Evolutionary conservation across 2,797 vertebrate species (phyloP).

Genomic region (Enoplosus armatus): DNA sequence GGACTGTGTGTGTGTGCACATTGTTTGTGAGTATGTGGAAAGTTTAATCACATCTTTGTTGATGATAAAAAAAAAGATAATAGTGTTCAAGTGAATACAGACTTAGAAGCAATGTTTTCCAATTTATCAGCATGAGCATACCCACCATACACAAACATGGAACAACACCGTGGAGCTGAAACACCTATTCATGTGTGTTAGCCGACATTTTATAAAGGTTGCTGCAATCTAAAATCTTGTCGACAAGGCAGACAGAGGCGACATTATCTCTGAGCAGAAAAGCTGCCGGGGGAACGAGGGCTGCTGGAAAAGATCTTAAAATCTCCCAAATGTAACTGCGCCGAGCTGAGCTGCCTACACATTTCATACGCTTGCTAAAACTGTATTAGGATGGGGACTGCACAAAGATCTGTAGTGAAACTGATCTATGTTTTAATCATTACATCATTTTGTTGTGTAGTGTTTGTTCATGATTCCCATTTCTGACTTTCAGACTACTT

Average conservation of each 20-base stretch:
- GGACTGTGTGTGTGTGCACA: slow-evolving; percentile 10
- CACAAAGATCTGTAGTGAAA: not conserved
- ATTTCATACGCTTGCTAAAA: not conserved
- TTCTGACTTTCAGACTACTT: not conserved
- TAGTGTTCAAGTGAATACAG: slow-evolving; percentile 11
- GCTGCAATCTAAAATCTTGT: slow-evolving; percentile 57
- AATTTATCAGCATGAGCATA: slow-evolving; percentile 28
- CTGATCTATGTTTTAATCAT: not conserved
- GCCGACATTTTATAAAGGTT: slow-evolving; percentile 74
- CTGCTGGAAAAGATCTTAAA: slow-evolving; percentile 17
- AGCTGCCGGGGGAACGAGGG: slow-evolving; percentile 7
- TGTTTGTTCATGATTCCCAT: not conserved
- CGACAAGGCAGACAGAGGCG: slow-evolving; percentile 32
- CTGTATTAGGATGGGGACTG: not conserved
- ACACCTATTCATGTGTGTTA: slow-evolving; percentile 20
- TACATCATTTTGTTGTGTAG: not conserved
- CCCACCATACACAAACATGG: slow-evolving; percentile 22
- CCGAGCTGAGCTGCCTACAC: slow-evolving; percentile 28
- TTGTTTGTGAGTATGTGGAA: slow-evolving; percentile 3
- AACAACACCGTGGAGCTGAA: not conserved
- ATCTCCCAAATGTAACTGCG: slow-evolving; percentile 19
- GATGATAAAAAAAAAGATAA: slow-evolving; percentile 24
- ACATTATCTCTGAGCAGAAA: slow-evolving; percentile 26
- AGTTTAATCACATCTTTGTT: slow-evolving; percentile 42
- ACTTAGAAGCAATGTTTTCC: slow-evolving; percentile 29